Conservation (phyloP, 2,888 invertebrate species). For the Oligia fasciuncula region DNA sequence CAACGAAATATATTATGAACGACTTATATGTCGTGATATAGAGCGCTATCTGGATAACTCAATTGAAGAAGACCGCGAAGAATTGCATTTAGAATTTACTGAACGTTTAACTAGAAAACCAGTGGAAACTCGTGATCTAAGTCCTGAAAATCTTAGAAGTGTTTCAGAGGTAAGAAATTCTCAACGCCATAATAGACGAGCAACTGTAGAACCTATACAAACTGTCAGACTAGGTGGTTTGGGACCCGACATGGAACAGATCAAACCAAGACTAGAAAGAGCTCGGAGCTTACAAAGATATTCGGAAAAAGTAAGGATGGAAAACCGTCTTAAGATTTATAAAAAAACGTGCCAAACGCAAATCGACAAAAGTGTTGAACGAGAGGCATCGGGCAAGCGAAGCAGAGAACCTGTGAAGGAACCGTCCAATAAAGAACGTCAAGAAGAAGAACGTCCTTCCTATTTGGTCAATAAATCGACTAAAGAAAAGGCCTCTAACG, state of each 20-base stretch:
- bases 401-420: slow-evolving; percentile 62
- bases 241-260: slow-evolving; percentile 84
- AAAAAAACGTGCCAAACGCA: slow-evolving; percentile 80
- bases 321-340: slow-evolving; percentile 85
- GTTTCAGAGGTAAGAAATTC: slow-evolving; percentile 82
- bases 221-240: slow-evolving; percentile 83
- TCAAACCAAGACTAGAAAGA: slow-evolving; percentile 85
- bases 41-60: slow-evolving; percentile 77
- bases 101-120: slow-evolving; percentile 70
- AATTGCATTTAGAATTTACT: slow-evolving; percentile 65
- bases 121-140: slow-evolving; percentile 65
- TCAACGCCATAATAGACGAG: slow-evolving; percentile 73
- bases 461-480: slow-evolving; percentile 81
- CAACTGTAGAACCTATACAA: slow-evolving; percentile 74
- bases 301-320: slow-evolving; percentile 87
- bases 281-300: slow-evolving; percentile 87
- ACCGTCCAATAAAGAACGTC: slow-evolving; percentile 47
- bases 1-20: slow-evolving; percentile 86
- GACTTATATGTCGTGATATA: slow-evolving; percentile 77
- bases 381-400: slow-evolving; percentile 63
- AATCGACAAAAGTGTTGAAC: slow-evolving; percentile 72
- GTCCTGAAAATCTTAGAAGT: slow-evolving; percentile 78
- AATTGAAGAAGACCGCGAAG: slow-evolving; percentile 78
- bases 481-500: slow-evolving; percentile 69
- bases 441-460: slow-evolving; percentile 69